Conservation (phyloP, 2,888 invertebrate genomes). For the Cancer borealis region DNA sequence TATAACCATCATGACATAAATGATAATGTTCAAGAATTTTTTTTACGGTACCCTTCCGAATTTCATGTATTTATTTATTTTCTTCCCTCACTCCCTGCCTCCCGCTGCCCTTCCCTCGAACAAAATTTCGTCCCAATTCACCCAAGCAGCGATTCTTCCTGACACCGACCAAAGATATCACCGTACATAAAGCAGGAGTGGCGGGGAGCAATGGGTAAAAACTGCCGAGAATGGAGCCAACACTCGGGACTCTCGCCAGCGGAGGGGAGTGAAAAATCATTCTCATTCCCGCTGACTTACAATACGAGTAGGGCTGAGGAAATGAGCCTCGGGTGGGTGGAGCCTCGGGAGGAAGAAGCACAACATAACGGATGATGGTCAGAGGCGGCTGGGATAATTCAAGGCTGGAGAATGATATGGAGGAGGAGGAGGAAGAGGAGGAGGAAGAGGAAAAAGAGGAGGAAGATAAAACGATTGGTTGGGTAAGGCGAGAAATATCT, state of each 20-base stretch:
- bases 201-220: constrained; percentile 29
- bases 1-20: background rate
- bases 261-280: constrained; percentile 2
- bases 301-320: constrained; percentile 3
- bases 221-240: background rate
- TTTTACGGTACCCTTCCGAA: background rate
- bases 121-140: background rate
- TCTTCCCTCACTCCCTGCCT: background rate
- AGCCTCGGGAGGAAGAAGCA: constrained; percentile 23
- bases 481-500: too few species aligned
- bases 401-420: background rate
- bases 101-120: background rate
- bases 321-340: constrained; percentile 6
- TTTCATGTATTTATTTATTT: background rate
- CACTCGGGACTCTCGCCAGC: constrained; percentile 24
- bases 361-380: constrained; percentile 1
- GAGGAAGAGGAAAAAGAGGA: too few species aligned
- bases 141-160: background rate
- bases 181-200: constrained; percentile 27
- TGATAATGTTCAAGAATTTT: background rate
- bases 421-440: background rate
- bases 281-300: constrained; percentile 18
- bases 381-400: background rate
- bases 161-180: background rate
- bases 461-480: too few species aligned